A percentile compares a stretch with the other conserved stretches of the same genome.
These are phyloP conservation scores for Eidolon helvum DNA, from an alignment of 2,113 vertebrate species.

Conservation along the genomic window DNA sequence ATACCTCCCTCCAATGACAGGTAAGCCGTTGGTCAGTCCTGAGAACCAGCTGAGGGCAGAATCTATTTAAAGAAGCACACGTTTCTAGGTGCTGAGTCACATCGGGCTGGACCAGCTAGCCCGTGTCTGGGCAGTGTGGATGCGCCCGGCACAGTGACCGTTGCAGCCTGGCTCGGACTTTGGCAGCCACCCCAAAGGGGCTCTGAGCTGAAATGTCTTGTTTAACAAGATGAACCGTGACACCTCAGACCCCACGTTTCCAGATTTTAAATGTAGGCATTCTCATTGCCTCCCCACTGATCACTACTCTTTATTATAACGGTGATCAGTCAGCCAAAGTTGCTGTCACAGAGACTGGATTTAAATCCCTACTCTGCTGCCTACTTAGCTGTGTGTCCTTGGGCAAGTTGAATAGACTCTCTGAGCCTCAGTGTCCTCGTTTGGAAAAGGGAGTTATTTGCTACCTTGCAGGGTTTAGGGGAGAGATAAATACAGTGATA, in stretches of 20 bases:
- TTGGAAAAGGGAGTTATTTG: neutral
- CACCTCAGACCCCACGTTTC: neutral
- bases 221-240: neutral
- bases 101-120: neutral
- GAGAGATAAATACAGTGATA: neutral
- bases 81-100: conserved; percentile 49
- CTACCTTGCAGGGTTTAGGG: neutral
- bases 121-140: neutral
- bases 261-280: neutral
- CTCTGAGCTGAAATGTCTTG: neutral
- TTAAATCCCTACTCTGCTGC: neutral
- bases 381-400: neutral
- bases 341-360: neutral
- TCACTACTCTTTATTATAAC: neutral
- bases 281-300: neutral
- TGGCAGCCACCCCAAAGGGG: neutral
- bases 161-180: neutral
- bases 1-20: neutral
- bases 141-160: accelerated
- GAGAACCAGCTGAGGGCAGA: neutral
- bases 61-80: conserved; percentile 41
- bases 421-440: neutral
- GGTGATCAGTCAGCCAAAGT: neutral
- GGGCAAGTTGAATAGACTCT: neutral
- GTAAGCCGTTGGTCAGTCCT: neutral